phyloP scores from a whole-genome alignment of 2,113 vertebrate genomes.

The Heptranchias perlo region DNA sequence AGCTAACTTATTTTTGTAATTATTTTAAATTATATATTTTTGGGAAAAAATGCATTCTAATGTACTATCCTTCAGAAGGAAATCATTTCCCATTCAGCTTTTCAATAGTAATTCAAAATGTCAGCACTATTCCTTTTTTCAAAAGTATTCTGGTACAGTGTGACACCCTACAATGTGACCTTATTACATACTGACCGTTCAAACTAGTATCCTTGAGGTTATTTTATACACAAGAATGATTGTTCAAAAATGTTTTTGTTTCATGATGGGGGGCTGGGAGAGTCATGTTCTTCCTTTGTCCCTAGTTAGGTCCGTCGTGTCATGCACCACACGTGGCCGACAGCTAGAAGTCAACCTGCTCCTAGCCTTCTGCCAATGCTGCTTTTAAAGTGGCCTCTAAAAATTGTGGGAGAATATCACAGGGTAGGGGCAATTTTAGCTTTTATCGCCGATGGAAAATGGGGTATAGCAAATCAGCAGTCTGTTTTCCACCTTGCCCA shows the following conservation, averaged over 20 bases:
- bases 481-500: neutral
- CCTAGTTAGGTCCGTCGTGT: neutral
- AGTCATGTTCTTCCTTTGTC: neutral
- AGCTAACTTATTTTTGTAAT: neutral
- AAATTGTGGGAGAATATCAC: no score
- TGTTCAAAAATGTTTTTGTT: neutral
- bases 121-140: no score
- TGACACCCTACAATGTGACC: neutral
- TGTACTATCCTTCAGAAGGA: neutral
- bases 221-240: neutral
- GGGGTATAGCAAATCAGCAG: neutral
- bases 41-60: neutral
- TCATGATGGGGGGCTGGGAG: neutral
- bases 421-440: neutral
- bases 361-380: neutral
- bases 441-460: neutral
- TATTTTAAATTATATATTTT: neutral
- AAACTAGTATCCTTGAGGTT: neutral
- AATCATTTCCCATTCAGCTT: neutral
- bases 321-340: neutral
- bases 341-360: neutral
- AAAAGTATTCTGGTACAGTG: neutral
- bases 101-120: neutral
- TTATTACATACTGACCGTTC: neutral
- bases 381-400: neutral